Conservation (phyloP, 2,113 vertebrate species). For the Sander vitreus region DNA sequence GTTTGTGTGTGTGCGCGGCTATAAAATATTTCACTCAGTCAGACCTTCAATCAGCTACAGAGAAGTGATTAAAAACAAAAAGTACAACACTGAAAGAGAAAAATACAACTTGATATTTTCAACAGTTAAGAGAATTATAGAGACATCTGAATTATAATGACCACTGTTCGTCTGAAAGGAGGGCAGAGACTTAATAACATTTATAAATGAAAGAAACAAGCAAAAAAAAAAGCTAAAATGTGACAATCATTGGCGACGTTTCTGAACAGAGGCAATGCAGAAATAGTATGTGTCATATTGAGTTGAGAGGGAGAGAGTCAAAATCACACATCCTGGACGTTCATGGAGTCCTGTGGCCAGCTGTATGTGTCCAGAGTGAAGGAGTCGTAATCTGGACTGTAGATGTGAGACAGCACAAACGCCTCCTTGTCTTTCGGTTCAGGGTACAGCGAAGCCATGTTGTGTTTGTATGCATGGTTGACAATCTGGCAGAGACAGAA, state of each 20-base stretch:
- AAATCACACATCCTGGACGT: constrained; percentile 89
- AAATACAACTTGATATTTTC: not conserved
- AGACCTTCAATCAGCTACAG: not conserved
- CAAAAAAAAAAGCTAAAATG: constrained; percentile 3
- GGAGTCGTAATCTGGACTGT: constrained; percentile 94
- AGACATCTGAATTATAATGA: not conserved
- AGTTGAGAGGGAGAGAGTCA: not conserved
- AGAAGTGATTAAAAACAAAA: not conserved
- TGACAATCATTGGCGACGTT: constrained; percentile 18
- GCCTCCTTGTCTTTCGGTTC: constrained; percentile 97
- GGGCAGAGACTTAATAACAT: not conserved
- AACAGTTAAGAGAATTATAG: not conserved
- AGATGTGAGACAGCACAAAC: constrained; percentile 90
- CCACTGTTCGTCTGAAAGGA: not conserved
- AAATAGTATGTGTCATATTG: not conserved
- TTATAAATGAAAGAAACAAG: constrained; percentile 1
- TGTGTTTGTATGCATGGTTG: constrained; percentile 91
- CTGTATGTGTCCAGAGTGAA: constrained; percentile 91
- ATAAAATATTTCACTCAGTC: not conserved
- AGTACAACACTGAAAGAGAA: constrained; percentile 14
- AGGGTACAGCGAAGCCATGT: constrained; percentile 91
- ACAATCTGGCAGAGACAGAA: constrained; percentile 84
- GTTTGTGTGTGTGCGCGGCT: not conserved
- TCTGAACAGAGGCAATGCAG: constrained; percentile 24
- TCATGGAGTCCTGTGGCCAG: constrained; percentile 92